Evolutionary conservation across 1,140 invertebrate genomes (phyloP).

Genomic region (Cydia strobilella): DNA sequence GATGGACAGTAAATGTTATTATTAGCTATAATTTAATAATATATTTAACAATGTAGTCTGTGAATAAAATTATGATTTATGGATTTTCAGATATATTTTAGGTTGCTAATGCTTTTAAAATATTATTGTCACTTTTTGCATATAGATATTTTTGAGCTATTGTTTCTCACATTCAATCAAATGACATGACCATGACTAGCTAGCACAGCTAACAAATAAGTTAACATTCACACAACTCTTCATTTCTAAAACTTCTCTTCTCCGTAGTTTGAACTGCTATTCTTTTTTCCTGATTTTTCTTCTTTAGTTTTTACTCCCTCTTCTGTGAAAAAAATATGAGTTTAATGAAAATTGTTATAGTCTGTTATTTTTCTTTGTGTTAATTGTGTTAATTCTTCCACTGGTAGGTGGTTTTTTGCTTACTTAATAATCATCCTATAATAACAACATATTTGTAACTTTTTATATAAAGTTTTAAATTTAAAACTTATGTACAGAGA

Average conservation of each 20-base stretch:
- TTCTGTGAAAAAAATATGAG: slow-evolving; percentile 33
- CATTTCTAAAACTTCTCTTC: slow-evolving; percentile 30
- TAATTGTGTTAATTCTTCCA: background rate
- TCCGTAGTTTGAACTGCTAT: slow-evolving; percentile 17
- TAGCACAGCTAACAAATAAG: slow-evolving; percentile 23
- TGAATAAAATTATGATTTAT: too few species aligned
- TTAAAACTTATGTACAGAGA: background rate
- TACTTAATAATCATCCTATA: too few species aligned
- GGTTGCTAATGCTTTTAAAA: too few species aligned
- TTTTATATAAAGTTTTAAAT: background rate
- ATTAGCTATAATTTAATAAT: too few species aligned
- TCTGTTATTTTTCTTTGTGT: background rate
- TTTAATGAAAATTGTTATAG: background rate
- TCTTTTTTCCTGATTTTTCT: background rate
- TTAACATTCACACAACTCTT: background rate
- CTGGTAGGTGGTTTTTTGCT: too few species aligned
- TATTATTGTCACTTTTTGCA: background rate
- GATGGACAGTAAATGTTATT: too few species aligned
- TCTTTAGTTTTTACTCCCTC: slow-evolving; percentile 26
- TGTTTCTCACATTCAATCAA: background rate
- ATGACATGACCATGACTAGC: slow-evolving; percentile 9
- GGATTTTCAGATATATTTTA: too few species aligned
- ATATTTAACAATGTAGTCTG: too few species aligned
- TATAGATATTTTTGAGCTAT: background rate
- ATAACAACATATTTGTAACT: background rate